Percentiles rank a stretch among this genome's conserved stretches.
Evolutionary conservation across 2,113 vertebrate genomes (phyloP).

Genomic region (Sylvia atricapilla): DNA sequence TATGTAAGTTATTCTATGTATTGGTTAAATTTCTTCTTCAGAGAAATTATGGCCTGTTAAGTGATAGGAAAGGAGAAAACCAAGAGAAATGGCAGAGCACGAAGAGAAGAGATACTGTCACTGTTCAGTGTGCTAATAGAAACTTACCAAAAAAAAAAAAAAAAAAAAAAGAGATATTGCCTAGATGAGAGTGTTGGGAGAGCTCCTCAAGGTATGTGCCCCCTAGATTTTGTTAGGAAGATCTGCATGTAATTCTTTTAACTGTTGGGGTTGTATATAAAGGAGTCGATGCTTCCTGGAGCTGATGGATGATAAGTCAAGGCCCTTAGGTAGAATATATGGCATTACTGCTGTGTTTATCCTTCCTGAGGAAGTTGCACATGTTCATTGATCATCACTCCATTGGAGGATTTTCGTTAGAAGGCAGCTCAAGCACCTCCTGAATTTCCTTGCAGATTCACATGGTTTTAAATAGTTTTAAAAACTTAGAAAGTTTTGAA

Average conservation of each 20-base stretch:
- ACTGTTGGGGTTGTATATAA: rapidly evolving
- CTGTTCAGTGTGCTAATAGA: background rate
- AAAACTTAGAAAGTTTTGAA: background rate
- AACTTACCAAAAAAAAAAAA: background rate
- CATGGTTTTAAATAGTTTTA: background rate
- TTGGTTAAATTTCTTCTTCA: background rate
- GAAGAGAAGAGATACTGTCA: background rate
- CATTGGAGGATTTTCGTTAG: background rate
- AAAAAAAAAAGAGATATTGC: background rate
- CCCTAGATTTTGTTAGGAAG: background rate
- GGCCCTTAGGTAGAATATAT: background rate
- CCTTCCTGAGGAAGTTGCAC: background rate
- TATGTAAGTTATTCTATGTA: background rate
- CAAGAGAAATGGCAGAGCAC: background rate
- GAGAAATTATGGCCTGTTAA: background rate
- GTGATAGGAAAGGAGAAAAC: background rate
- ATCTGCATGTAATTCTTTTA: background rate
- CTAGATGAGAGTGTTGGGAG: background rate
- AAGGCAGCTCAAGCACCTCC: background rate
- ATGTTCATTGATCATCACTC: background rate
- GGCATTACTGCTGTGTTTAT: background rate
- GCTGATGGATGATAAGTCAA: background rate
- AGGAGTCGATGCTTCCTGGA: background rate
- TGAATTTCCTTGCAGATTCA: background rate
- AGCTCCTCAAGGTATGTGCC: background rate